Evolutionary conservation across 2,888 invertebrate genomes (phyloP).

Genomic region (Eristalinus aeneus): DNA sequence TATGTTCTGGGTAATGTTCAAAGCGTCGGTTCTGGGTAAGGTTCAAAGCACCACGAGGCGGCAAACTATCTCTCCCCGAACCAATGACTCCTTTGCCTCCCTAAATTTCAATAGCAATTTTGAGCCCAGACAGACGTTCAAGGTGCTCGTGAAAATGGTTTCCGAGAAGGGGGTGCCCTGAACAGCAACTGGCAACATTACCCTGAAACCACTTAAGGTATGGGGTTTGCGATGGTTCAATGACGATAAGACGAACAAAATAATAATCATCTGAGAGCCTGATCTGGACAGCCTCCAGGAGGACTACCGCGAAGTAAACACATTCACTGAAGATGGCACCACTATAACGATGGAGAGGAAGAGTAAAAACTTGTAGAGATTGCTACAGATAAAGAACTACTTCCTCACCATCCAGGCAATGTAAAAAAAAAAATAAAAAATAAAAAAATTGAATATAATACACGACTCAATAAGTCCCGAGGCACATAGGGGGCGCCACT

Average conservation of each 20-base stretch:
- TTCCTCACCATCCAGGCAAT: slow-evolving; percentile 91
- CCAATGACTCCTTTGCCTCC: slow-evolving; percentile 84
- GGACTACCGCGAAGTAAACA: slow-evolving; percentile 93
- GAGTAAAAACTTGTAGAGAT: slow-evolving; percentile 86
- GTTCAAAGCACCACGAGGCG: slow-evolving; percentile 86
- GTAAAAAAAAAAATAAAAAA: slow-evolving; percentile 90
- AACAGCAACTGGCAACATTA: slow-evolving; percentile 94
- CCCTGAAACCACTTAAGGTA: slow-evolving; percentile 91
- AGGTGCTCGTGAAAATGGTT: slow-evolving; percentile 95
- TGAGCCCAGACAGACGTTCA: slow-evolving; percentile 94
- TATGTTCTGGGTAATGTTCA: slow-evolving; percentile 92
- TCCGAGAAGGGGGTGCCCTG: slow-evolving; percentile 97
- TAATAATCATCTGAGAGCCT: slow-evolving; percentile 89
- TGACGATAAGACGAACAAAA: slow-evolving; percentile 85
- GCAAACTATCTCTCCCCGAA: slow-evolving; percentile 86
- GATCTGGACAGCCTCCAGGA: slow-evolving; percentile 91
- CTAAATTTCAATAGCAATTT: slow-evolving; percentile 90
- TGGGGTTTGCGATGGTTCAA: slow-evolving; percentile 84
- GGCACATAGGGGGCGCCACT: too few species aligned
- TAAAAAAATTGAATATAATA: too few species aligned
- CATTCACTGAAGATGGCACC: slow-evolving; percentile 91
- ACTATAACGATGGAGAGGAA: slow-evolving; percentile 86
- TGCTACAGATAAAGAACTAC: slow-evolving; percentile 94
- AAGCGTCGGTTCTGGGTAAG: too few species aligned
- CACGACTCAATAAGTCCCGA: too few species aligned